A percentile compares a stretch with the other conserved stretches of the same genome.
Conservation (phyloP, 2,113 vertebrate species). For the Paramormyrops kingsleyae region DNA sequence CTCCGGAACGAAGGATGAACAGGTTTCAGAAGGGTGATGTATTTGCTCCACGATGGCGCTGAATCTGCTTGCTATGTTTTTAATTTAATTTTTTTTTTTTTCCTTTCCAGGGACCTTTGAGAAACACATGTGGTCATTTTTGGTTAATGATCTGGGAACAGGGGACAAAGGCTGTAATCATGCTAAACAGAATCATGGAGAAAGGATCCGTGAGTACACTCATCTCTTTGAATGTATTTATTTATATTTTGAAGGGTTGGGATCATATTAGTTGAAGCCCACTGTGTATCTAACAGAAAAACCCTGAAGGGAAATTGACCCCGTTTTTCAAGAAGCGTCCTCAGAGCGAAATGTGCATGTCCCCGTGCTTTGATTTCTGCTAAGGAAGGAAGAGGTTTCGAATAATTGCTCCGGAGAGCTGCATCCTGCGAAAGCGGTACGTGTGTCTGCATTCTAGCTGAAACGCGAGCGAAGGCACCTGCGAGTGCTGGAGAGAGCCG, state of each 20-base stretch:
- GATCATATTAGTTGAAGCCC: not conserved
- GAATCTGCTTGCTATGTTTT: not conserved
- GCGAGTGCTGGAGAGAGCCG: not conserved
- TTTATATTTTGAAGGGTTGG: not conserved
- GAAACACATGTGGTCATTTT: slow-evolving; percentile 94
- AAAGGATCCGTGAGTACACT: slow-evolving; percentile 86
- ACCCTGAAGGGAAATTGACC: not conserved
- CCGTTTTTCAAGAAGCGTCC: not conserved
- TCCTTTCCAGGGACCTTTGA: slow-evolving; percentile 80
- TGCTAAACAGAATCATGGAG: slow-evolving; percentile 94
- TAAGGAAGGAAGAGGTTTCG: slow-evolving; percentile 11
- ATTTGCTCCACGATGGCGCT: not conserved
- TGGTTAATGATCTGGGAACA: slow-evolving; percentile 99
- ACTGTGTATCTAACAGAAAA: not conserved
- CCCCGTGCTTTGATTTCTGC: not conserved
- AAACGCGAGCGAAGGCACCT: not conserved
- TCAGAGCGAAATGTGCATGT: not conserved
- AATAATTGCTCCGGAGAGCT: not conserved
- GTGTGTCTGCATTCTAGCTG: too few relatives aligned
- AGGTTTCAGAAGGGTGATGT: not conserved
- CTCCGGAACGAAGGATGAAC: not conserved
- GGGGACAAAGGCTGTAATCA: slow-evolving; percentile 88
- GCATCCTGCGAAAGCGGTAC: not conserved
- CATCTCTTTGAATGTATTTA: not conserved
- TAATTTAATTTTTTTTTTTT: not conserved